Evolutionary conservation across 2,113 vertebrate species (phyloP).

Genomic region (Macroglossus sobrinus): DNA sequence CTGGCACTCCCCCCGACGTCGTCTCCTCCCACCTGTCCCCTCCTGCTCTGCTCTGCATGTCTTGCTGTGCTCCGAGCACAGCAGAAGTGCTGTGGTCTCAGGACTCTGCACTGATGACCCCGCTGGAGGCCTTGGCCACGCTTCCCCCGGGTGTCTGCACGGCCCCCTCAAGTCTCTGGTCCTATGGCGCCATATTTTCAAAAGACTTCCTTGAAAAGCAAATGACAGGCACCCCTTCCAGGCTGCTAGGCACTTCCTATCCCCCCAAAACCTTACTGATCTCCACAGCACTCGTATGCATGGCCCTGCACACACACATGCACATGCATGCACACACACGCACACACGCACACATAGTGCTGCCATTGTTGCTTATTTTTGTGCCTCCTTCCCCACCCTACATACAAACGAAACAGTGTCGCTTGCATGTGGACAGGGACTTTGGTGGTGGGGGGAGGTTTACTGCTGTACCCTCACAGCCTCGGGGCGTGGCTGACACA

Average conservation of each 20-base stretch:
- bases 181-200: not conserved
- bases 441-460: not conserved
- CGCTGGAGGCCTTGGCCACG: not conserved
- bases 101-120: too few species aligned
- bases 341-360: not conserved
- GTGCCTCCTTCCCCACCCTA: not conserved
- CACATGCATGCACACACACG: too few species aligned
- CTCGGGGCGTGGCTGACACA: not conserved
- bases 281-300: not conserved
- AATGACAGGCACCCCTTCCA: not conserved
- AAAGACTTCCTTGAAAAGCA: not conserved
- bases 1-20: not conserved
- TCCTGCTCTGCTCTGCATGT: too few species aligned
- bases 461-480: not conserved
- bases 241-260: not conserved
- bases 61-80: not conserved
- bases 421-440: not conserved
- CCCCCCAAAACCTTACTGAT: not conserved
- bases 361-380: not conserved
- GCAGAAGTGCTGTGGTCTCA: not conserved
- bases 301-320: not conserved
- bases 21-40: not conserved
- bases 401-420: too few species aligned
- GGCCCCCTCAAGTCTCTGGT: not conserved
- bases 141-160: too few species aligned